Evolutionary conservation across 1,140 invertebrate species (phyloP), one percentile per base, ranked within the genome.

Genomic region (Trachymyrmex cornetzi): DNA sequence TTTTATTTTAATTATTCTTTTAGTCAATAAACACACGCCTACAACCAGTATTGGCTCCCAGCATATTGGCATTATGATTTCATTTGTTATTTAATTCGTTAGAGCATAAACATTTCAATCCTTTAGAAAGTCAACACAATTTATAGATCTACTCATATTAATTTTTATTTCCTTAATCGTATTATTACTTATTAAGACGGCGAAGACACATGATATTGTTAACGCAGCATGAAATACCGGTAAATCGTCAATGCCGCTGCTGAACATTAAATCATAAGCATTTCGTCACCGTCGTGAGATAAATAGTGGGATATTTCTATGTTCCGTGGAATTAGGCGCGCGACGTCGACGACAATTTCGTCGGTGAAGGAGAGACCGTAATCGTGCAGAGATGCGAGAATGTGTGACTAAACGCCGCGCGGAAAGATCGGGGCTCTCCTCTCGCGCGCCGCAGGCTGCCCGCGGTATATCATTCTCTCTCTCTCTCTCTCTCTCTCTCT

Each of bases 401-500:
- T 64, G 92, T 89, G 89, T 90, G 89, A 93, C 85, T 89, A 86
- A 93, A 93, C 90, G 93, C 77, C 79, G 89, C 89, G 92, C 91
- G 88, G 92, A 94, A 92, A 93, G 93, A 94, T 93, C 91, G 90
- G 90, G 91, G 89, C 55, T 84, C 57, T 84, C 69, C 7, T 84
- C 69, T 74, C 71, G 80, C 11, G 71, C 63, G 53, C 86, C 11
- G 89, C 93, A 94, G 91, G 55, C 91, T 91, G 89, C 90, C 75
- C 86, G 88, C 93, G 91, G 92, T 95, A 94, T 92, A 94, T 95
- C 94, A 94, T 77, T 75, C 86, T 64, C 50, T 84, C n/a, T 57
- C n/a, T 57, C 22, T 67, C 64, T 75, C 22, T n/a, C n/a, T n/a
- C n/a, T n/a, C n/a, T 75, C 86, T 64, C 50, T 84, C n/a, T 57